These are phyloP conservation scores for Atherinomorus stipes DNA, from an alignment of 2,113 vertebrate genomes.

Conservation along the genomic window DNA sequence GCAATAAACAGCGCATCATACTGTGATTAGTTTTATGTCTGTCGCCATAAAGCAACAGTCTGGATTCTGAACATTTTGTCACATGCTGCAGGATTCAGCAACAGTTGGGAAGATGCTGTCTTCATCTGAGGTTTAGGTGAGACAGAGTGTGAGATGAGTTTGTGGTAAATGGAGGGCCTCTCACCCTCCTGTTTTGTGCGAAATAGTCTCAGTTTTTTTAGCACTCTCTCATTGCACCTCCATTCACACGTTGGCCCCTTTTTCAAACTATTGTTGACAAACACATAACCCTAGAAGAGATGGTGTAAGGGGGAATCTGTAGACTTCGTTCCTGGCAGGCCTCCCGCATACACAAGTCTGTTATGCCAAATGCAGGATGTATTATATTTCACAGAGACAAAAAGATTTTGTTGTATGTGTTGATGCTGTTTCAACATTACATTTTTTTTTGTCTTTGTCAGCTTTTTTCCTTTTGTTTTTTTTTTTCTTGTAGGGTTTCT, in stretches of 20 bases:
- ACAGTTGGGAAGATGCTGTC: conserved; percentile 29
- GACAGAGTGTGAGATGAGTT: conserved; percentile 45
- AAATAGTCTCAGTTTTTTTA: conserved; percentile 61
- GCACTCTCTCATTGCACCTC: conserved; percentile 51
- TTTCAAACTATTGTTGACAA: conserved; percentile 62
- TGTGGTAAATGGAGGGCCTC: conserved; percentile 61
- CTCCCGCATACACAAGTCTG: conserved; percentile 21
- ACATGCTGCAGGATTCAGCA: conserved; percentile 34
- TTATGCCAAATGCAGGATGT: conserved; percentile 35
- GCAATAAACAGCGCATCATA: conserved; percentile 57
- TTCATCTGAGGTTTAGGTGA: conserved; percentile 39
- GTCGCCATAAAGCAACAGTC: conserved; percentile 42
- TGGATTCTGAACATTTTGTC: conserved; percentile 44
- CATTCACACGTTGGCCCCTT: conserved; percentile 66
- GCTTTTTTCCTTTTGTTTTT: conserved; percentile 1
- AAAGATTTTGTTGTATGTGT: conserved; percentile 29
- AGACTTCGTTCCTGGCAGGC: conserved; percentile 38
- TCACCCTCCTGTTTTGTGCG: conserved; percentile 65
- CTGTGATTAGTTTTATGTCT: conserved; percentile 61
- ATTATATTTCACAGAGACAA: conserved; percentile 14
- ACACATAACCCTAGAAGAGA: conserved; percentile 63
- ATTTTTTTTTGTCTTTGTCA: conserved; percentile 5
- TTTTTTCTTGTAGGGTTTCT: background rate
- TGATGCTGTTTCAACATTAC: no score
- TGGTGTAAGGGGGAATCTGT: conserved; percentile 65